Conservation (phyloP, 2,888 invertebrate genomes). For the Caenorhabditis zanzibari region DNA sequence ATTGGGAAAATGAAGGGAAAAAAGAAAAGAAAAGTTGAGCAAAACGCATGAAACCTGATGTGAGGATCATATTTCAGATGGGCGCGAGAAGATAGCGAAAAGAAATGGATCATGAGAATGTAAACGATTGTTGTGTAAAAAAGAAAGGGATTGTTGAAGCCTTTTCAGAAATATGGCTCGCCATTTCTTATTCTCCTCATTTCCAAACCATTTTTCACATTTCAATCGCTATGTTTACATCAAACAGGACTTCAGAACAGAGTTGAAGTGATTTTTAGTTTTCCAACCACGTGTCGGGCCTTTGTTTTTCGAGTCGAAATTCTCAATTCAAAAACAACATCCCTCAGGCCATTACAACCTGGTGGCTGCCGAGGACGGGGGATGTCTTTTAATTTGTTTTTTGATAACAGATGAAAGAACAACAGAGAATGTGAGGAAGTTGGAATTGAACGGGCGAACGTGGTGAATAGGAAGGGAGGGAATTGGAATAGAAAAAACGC, state of each 20-base stretch:
- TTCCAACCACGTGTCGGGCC: slow-evolving; percentile 47
- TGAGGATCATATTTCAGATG: slow-evolving; percentile 57
- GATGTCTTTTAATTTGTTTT: slow-evolving; percentile 53
- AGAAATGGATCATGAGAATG: slow-evolving; percentile 18
- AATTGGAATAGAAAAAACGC: neutral
- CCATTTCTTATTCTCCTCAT: neutral
- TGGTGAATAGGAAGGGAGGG: neutral
- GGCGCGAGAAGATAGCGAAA: slow-evolving; percentile 8
- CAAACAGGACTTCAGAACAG: slow-evolving; percentile 29
- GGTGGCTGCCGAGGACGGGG: slow-evolving; percentile 29
- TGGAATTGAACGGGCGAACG: neutral
- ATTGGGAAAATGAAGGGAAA: neutral
- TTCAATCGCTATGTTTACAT: slow-evolving; percentile 41
- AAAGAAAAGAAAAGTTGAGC: slow-evolving; percentile 21
- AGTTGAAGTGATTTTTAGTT: slow-evolving; percentile 58
- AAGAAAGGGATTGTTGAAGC: slow-evolving; percentile 3
- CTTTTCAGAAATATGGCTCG: slow-evolving; percentile 17
- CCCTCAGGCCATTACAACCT: slow-evolving; percentile 25
- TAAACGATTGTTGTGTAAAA: slow-evolving; percentile 31
- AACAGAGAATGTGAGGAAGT: neutral
- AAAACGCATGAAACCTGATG: slow-evolving; percentile 39
- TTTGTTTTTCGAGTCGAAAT: slow-evolving; percentile 26
- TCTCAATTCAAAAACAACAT: slow-evolving; percentile 52
- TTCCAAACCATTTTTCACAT: slow-evolving; percentile 34
- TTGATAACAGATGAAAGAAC: slow-evolving; percentile 9